Evolutionary conservation across 2,113 vertebrate species (phyloP), one percentile per base, ranked within the genome.

Genomic region (Reinhardtius hippoglossoides): DNA sequence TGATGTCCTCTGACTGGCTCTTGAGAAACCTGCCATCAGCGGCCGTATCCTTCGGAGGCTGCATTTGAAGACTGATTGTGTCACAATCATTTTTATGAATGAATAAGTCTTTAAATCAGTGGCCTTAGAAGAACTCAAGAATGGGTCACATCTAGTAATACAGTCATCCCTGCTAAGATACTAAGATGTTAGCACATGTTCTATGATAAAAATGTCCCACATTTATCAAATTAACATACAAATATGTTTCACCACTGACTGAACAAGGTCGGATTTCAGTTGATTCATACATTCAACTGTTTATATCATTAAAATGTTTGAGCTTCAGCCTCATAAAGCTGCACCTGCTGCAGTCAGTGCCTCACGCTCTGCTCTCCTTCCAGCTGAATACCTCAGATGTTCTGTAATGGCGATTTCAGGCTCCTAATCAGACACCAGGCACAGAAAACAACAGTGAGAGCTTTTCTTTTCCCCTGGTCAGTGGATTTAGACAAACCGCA

Each of bases 401-500:
- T 83, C 63, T 58, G 81, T 90, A 75, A 82, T 78, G 80, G 70
- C 74, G 84, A 48, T 58, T 74, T 76, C 64, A 58, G 56, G 55
- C 85, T 88, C 72, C 54, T 81, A 81, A 81, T 87, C 78, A 83
- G 67, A 76, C 69, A 31, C 82, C 83, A 75, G 81, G 82, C 88
- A 85, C 91, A 91, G 77, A 87, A 84, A 93, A 84, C 85, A 86
- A 71, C 91, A 89, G 75, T 80, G 90, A 92, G 92, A 93, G 93
- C 89, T 72, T 52, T 70, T 75, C 75, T 82, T 78, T 87, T 82
- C 81, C 93, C 90, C 44, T 55, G 74, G 69, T 84, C 79, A 15
- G 50, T 87, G 93, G 91, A 92, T 96, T 96, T 94, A 92, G 76
- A 89, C 83, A 80, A 88, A 85, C 87, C 75, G 55, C 83, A 79